Percentiles rank a stretch among this genome's conserved stretches.
phyloP scores from a whole-genome alignment of 2,113 vertebrate species.

The Neofelis nebulosa region DNA sequence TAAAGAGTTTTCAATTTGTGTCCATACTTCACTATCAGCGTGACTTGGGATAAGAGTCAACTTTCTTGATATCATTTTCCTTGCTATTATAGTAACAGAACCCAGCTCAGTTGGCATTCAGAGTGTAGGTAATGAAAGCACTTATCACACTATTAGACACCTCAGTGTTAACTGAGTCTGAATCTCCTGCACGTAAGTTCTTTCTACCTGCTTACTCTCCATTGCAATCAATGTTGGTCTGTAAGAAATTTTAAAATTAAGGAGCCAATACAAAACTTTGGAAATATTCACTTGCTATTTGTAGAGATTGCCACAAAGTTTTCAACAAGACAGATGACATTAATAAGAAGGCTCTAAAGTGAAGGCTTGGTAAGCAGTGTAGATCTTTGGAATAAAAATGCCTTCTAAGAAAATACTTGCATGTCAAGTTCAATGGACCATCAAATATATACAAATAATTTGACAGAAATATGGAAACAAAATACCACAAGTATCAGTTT shows the following conservation, averaged over 20 bases:
- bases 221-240: not conserved
- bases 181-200: not conserved
- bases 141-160: not conserved
- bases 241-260: conserved; percentile 16
- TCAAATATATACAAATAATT: not conserved
- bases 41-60: not conserved
- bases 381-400: not conserved
- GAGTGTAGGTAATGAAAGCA: not conserved
- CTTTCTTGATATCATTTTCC: not conserved
- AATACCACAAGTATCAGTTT: not conserved
- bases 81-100: not conserved
- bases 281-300: not conserved
- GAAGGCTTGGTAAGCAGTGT: not conserved
- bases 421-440: not conserved
- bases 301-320: not conserved
- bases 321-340: not conserved
- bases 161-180: not conserved
- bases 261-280: not conserved
- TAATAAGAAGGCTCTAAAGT: not conserved
- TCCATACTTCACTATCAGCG: not conserved
- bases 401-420: not conserved
- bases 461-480: not conserved
- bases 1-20: not conserved
- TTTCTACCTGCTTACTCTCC: not conserved
- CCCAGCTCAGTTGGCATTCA: not conserved